Conservation (phyloP, 1,140 invertebrate species). For the Paraescarpia echinospica region DNA sequence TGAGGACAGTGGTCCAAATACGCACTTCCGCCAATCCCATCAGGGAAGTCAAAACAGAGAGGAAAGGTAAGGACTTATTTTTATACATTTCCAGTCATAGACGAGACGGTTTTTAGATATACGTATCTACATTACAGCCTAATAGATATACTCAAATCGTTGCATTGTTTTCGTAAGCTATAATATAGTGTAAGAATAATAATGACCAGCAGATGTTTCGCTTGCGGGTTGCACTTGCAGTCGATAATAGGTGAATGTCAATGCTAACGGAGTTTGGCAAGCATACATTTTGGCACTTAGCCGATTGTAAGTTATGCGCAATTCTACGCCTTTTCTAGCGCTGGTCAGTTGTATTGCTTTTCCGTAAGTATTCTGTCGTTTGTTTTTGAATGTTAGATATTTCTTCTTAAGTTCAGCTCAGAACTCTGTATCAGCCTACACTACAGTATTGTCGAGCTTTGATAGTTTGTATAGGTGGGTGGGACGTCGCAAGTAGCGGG, state of each 20-base stretch:
- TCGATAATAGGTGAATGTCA: constrained; percentile 1
- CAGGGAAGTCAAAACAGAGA: neutral
- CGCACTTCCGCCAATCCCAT: neutral
- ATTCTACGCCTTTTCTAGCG: too few relatives aligned
- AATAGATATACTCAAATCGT: neutral
- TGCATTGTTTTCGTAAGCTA: neutral
- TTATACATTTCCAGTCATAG: neutral
- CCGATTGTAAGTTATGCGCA: neutral
- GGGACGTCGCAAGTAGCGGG: too few relatives aligned
- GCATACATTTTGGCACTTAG: neutral
- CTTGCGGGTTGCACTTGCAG: neutral
- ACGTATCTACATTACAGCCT: neutral
- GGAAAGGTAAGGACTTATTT: neutral
- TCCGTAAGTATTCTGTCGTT: too few relatives aligned
- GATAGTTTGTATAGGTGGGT: too few relatives aligned
- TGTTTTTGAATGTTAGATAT: too few relatives aligned
- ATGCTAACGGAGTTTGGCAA: neutral
- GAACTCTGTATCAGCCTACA: too few relatives aligned
- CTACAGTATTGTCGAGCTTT: too few relatives aligned
- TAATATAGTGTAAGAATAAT: neutral
- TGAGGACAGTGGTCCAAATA: neutral
- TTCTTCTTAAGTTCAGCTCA: too few relatives aligned
- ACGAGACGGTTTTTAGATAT: neutral
- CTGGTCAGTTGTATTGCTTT: too few relatives aligned
- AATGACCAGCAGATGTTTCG: neutral